phyloP scores from a whole-genome alignment of 2,888 invertebrate species.

The Lasioglossum malachurum region DNA sequence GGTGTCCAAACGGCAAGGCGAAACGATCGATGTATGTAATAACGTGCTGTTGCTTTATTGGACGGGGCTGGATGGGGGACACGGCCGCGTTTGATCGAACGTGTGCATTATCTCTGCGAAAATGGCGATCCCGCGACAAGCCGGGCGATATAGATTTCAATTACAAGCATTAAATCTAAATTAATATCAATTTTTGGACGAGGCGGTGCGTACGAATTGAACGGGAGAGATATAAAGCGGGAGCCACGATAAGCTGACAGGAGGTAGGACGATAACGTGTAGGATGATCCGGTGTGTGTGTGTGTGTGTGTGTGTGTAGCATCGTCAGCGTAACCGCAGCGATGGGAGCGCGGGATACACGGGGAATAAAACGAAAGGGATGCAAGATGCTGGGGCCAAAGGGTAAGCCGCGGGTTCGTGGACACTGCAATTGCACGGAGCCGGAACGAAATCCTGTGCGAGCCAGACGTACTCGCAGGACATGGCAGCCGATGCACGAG shows the following conservation, averaged over 20 bases:
- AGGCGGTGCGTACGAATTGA: not conserved
- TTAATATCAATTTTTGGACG: slow-evolving; percentile 2
- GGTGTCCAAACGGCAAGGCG: not conserved
- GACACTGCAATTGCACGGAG: not conserved
- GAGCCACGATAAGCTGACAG: not conserved
- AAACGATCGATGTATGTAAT: slow-evolving; percentile 14
- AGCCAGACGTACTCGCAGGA: not conserved
- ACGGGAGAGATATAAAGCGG: not conserved
- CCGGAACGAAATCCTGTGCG: slow-evolving; percentile 14
- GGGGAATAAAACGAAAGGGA: slow-evolving; percentile 16
- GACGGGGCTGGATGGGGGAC: not conserved
- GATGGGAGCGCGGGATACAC: not conserved
- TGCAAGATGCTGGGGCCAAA: slow-evolving; percentile 6
- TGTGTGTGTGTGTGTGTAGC: too few relatives aligned
- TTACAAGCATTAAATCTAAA: not conserved
- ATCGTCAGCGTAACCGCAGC: slow-evolving; percentile 7
- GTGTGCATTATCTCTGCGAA: not conserved
- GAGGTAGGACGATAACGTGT: not conserved
- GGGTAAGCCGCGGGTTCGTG: not conserved
- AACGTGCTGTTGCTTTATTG: slow-evolving; percentile 10
- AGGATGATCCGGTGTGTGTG: not conserved
- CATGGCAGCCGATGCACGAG: not conserved
- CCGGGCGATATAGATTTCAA: not conserved
- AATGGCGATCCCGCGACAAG: not conserved
- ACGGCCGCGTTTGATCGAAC: not conserved